Conservation (phyloP, 2,888 invertebrate genomes). For the Eupelmus urozonus region DNA sequence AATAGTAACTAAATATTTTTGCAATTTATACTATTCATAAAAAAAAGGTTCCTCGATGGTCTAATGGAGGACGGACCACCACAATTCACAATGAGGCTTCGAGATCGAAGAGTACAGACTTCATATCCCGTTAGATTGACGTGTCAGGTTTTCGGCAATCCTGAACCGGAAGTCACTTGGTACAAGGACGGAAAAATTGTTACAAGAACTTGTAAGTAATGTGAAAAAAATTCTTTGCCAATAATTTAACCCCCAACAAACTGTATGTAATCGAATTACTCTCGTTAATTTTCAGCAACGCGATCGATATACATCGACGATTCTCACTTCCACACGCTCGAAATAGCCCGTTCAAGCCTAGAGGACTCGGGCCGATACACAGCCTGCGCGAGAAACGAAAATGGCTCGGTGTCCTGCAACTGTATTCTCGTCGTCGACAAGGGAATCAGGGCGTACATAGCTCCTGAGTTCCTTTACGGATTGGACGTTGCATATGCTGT, state of each 20-base stretch:
- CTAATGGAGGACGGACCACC: constrained; percentile 82
- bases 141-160: constrained; percentile 89
- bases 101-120: constrained; percentile 89
- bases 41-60: constrained; percentile 57
- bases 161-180: constrained; percentile 89
- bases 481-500: constrained; percentile 83
- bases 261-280: neutral
- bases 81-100: constrained; percentile 90
- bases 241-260: neutral
- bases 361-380: constrained; percentile 91
- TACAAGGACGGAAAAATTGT: constrained; percentile 86
- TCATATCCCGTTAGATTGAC: constrained; percentile 91
- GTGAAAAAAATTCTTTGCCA: neutral
- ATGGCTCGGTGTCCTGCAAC: constrained; percentile 90
- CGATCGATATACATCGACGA: constrained; percentile 76
- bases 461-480: constrained; percentile 86
- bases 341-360: constrained; percentile 86
- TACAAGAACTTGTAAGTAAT: constrained; percentile 79
- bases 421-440: constrained; percentile 89
- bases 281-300: constrained; percentile 23
- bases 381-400: constrained; percentile 86
- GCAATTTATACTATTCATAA: too few relatives aligned
- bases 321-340: constrained; percentile 90
- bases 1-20: neutral
- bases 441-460: constrained; percentile 88